Evolutionary conservation across 2,113 vertebrate genomes (phyloP).

Genomic region (Triplophysa tibetana): DNA sequence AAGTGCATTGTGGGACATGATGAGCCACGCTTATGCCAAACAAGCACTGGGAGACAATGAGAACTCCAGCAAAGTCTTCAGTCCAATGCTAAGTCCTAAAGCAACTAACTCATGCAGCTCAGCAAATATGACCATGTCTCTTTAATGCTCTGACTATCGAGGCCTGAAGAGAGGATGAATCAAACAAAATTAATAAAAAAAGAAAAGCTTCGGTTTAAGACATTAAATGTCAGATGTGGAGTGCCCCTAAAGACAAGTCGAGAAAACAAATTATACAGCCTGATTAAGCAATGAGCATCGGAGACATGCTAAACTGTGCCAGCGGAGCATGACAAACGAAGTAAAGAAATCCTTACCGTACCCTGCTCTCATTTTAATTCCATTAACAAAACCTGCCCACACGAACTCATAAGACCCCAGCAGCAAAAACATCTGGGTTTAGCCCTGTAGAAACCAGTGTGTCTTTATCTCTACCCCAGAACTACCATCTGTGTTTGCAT

Average conservation of each 20-base stretch:
- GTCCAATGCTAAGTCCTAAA: background rate
- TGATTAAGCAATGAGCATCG: background rate
- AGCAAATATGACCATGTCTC: background rate
- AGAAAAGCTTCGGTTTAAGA: conserved; percentile 10
- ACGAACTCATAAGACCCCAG: conserved; percentile 21
- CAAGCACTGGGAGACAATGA: conserved; percentile 39
- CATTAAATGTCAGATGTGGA: background rate
- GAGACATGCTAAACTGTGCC: background rate
- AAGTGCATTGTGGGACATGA: conserved; percentile 11
- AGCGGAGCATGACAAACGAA: background rate
- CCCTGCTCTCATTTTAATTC: conserved; percentile 39
- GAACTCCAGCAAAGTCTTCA: conserved; percentile 6
- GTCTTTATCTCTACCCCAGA: background rate
- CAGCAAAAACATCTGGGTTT: conserved; percentile 23
- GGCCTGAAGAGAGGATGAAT: background rate
- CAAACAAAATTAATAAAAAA: background rate
- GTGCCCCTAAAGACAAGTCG: background rate
- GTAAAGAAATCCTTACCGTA: conserved; percentile 32
- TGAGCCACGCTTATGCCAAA: conserved; percentile 39
- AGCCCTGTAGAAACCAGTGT: conserved; percentile 22
- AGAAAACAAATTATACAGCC: background rate
- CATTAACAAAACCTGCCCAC: conserved; percentile 44
- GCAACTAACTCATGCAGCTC: background rate
- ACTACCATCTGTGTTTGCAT: conserved; percentile 11
- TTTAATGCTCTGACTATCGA: background rate